Evolutionary conservation across 2,113 vertebrate species (phyloP), one percentile per base, ranked within the genome.

Genomic region (Psephotus haematonotus): DNA sequence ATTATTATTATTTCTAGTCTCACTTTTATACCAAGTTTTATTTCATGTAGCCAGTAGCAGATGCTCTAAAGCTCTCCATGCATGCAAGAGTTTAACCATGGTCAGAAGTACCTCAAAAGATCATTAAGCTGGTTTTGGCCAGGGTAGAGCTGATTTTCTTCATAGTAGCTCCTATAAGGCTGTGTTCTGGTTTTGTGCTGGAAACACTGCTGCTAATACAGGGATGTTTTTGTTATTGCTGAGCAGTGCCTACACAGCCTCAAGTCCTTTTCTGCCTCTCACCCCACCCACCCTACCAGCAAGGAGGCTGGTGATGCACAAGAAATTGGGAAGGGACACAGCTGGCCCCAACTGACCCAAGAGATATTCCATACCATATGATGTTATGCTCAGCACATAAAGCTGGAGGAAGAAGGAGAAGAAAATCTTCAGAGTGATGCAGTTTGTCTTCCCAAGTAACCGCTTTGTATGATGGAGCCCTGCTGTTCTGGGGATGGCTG

Each of bases 31-130:
- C 33, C 47, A 31, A 27, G 9, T 75, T 87, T 59, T 59, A 59
- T 59, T 59, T n/a, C 55, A n/a, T 87, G 33, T 91, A 79, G 50
- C n/a, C 28, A 63, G 16, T 55, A 71, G 86, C 60, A 82, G 10
- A 62, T 65, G 11, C 65, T 69, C 24, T 79, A 72, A 65, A 88
- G 71, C 16, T 87, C 14, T 46, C 18, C 1, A 0, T 16, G 49
- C 7, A 5, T 3, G 0, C 35, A 31, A 7, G n/a, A 55, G 17
- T 78, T 91, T 25, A 2, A 47, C 28, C 29, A 12, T 0, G 0
- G 29, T 69, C 77, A 62, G 47, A 92, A 60, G 27, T 12, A 82
- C 39, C 24, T 80, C 25, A 35, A n/a, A 81, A 83, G 60, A 43
- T 37, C 29, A 33, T 31, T 10, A 35, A 57, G 63, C 31, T 69